These are phyloP conservation scores for Allygus modestus DNA, from an alignment of 2,888 invertebrate genomes.

Conservation along the genomic window DNA sequence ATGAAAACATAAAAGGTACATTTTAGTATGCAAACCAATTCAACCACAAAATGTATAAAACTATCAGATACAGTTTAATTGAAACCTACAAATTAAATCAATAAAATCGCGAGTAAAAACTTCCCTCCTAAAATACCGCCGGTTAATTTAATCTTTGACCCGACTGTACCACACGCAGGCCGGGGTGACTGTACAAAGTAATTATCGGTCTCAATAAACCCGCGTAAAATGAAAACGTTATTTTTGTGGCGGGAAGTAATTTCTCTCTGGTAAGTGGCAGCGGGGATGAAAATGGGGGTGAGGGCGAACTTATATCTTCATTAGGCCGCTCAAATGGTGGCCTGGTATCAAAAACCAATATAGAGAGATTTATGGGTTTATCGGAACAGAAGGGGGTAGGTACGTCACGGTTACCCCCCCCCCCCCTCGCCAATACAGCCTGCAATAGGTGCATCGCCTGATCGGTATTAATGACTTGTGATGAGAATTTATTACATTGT, in stretches of 20 bases:
- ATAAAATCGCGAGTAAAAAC: no score
- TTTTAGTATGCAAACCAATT: no score
- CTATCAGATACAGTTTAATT: no score
- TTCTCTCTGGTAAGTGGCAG: conserved; percentile 40
- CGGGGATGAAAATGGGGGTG: conserved; percentile 14
- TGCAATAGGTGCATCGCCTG: no score
- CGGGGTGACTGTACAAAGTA: conserved; percentile 43
- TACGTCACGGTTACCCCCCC: not conserved
- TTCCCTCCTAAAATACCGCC: not conserved
- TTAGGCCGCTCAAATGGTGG: conserved; percentile 49
- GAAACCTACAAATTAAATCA: no score
- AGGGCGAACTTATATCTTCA: conserved; percentile 43
- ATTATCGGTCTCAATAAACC: conserved; percentile 49
- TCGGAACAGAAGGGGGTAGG: conserved; percentile 20
- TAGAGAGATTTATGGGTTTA: conserved; percentile 51
- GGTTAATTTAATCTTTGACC: conserved; percentile 20
- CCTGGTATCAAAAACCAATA: conserved; percentile 57
- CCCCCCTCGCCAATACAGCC: no score
- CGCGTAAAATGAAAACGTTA: conserved; percentile 54
- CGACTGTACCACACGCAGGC: conserved; percentile 22
- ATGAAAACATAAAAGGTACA: no score
- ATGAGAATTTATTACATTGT: no score
- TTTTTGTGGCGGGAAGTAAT: conserved; percentile 58
- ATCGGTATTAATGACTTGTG: no score
- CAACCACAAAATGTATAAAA: no score